Base-by-base conservation (phyloP, 2,888 invertebrate genomes). In the Tenthredo notha region DNA sequence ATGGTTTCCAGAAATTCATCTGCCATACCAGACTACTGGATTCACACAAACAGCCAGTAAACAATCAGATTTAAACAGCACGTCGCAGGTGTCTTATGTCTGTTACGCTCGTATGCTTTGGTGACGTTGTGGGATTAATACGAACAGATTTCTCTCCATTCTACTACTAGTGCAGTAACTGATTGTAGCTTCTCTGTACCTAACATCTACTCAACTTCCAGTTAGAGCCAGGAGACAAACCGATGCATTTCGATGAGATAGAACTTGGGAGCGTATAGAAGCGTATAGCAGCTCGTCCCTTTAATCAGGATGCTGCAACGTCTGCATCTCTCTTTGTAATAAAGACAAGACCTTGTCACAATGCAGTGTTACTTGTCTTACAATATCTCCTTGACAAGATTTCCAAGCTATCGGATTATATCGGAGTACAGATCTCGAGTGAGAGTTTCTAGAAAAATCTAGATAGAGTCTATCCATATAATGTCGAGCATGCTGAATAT, bases 351-450 rank as follows among this genome's bases (percentile, higher is more conserved):
- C 43, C 61, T 85, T 2, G 43, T 84, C 85, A 83, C 67, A 84
- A 85, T 86, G 54, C 29, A 29, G 88, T 88, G 89, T 89, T 89
- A 89, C 88, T 88, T 89, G 88, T 87, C 33, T 29, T 77, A 54
- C 54, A 25, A 29, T 29, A 54, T 54, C 77, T 54, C 87, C 87
- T 50, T 10, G 88, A 86, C 86, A 87, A 89, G 91, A 91, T 91
- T 91, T 91, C 89, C 87, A 91, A 91, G 90, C 90, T 90, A 90
- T 89, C 87, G 89, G 90, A 90, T 91, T 90, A 90, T 89, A 89
- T 87, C 87, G 88, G 87, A 88, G 86, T 40, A n/a, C 1, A 21
- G 74, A 43, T 70, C 29, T 10, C n/a, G 40, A 72, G 43, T 1
- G 37, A 72, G 40, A 74, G 43, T 74, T 74, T 40, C 74, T 70